Conservation (phyloP, 2,797 vertebrate genomes). For the Clarias fuscus region DNA sequence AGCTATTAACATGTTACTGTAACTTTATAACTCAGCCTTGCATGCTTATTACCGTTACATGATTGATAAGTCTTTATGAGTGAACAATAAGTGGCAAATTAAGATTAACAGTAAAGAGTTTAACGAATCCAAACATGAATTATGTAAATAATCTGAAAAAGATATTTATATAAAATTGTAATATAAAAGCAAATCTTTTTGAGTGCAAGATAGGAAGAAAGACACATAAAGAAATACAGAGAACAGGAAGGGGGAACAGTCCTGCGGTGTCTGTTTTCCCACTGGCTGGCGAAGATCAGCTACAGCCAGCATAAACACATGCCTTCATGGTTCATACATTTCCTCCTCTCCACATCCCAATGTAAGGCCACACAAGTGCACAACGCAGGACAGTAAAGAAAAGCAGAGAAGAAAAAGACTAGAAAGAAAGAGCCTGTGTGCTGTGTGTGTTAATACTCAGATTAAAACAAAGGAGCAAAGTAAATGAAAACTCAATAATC, state of each 20-base stretch:
- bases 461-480: constrained; percentile 10
- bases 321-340: constrained; percentile 84
- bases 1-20: not conserved
- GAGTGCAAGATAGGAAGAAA: constrained; percentile 47
- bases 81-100: not conserved
- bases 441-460: constrained; percentile 2
- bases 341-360: constrained; percentile 73
- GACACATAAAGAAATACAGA: constrained; percentile 54
- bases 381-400: constrained; percentile 64
- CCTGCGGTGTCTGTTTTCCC: constrained; percentile 76
- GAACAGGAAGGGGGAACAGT: constrained; percentile 55
- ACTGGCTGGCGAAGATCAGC: constrained; percentile 77
- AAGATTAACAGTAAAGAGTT: not conserved
- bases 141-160: not conserved
- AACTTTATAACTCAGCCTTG: not conserved
- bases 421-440: constrained; percentile 24
- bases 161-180: not conserved
- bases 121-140: not conserved
- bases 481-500: constrained; percentile 29
- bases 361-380: constrained; percentile 75
- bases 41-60: not conserved
- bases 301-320: constrained; percentile 84
- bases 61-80: not conserved
- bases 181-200: constrained; percentile 8
- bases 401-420: constrained; percentile 29